Conservation (phyloP, 2,888 invertebrate genomes). For the Nemotelus pantherinus region DNA sequence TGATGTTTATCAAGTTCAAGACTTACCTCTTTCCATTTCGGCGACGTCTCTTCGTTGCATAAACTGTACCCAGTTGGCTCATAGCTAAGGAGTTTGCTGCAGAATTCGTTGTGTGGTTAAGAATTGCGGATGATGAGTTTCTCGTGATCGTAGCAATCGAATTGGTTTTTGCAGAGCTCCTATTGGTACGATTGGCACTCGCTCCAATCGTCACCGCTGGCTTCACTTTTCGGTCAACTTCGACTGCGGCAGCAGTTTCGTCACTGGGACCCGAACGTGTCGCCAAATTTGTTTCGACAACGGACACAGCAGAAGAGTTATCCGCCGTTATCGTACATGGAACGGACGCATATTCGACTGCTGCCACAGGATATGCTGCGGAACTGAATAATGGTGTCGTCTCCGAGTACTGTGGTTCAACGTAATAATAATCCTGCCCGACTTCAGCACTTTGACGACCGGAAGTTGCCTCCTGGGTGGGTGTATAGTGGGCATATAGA, state of each 20-base stretch:
- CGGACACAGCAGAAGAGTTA: conserved; percentile 37
- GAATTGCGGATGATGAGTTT: conserved; percentile 24
- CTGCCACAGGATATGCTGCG: conserved; percentile 31
- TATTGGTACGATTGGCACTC: neutral
- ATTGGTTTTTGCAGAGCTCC: neutral
- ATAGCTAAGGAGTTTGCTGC: conserved; percentile 64
- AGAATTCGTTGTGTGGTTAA: conserved; percentile 32
- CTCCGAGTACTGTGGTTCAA: conserved; percentile 34
- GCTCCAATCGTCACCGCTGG: conserved; percentile 23
- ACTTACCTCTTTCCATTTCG: conserved; percentile 94
- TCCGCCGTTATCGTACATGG: conserved; percentile 50
- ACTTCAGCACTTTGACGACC: conserved; percentile 34
- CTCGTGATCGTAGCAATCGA: neutral
- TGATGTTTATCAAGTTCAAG: too few relatives aligned
- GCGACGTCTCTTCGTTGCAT: conserved; percentile 94
- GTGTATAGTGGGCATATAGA: conserved; percentile 48
- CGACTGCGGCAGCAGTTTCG: conserved; percentile 7
- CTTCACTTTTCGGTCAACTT: conserved; percentile 38
- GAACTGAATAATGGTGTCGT: conserved; percentile 42
- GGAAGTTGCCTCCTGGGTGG: conserved; percentile 9
- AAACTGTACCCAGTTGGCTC: conserved; percentile 95
- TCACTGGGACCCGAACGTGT: conserved; percentile 5
- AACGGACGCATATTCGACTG: conserved; percentile 42
- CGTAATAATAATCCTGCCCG: conserved; percentile 38
- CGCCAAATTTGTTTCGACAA: conserved; percentile 24